Percentiles rank a stretch among this genome's conserved stretches.
These are phyloP conservation scores for Drosophila robusta DNA, from an alignment of 2,888 invertebrate genomes.

Conservation along the genomic window DNA sequence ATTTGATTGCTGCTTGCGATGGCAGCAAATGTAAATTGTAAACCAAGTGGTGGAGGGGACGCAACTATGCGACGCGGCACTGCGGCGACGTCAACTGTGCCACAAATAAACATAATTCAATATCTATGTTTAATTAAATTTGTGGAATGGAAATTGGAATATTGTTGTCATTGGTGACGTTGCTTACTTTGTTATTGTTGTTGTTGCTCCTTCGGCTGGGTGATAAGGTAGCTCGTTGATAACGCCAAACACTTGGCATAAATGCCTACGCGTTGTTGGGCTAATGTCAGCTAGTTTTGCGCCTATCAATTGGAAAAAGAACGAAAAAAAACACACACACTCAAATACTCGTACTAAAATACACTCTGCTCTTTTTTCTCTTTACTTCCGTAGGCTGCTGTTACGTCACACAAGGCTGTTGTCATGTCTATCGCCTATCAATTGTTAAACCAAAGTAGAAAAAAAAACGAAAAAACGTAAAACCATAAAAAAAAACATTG, in stretches of 20 bases:
- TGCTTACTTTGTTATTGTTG: conserved; percentile 18
- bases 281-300: conserved; percentile 4
- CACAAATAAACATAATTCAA: conserved; percentile 44
- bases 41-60: conserved; percentile 15
- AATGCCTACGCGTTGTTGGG: background rate
- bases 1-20: background rate
- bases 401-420: conserved; percentile 77
- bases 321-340: background rate
- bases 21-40: conserved; percentile 16
- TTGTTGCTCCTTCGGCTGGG: background rate
- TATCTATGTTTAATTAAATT: conserved; percentile 71
- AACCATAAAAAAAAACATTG: conserved; percentile 4
- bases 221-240: conserved; percentile 25
- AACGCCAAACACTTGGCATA: conserved; percentile 7
- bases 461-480: background rate
- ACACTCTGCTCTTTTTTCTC: background rate
- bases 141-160: conserved; percentile 52
- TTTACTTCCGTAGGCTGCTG: conserved; percentile 63
- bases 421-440: conserved; percentile 25
- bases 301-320: conserved; percentile 6
- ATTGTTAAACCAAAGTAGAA: background rate
- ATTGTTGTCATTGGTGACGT: conserved; percentile 48
- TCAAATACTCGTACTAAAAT: background rate
- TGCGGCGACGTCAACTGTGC: background rate
- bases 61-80: conserved; percentile 6